A percentile compares a stretch with the other conserved stretches of the same genome.
Conservation (phyloP, 2,113 vertebrate species). For the Rhagologus leucostigma region DNA sequence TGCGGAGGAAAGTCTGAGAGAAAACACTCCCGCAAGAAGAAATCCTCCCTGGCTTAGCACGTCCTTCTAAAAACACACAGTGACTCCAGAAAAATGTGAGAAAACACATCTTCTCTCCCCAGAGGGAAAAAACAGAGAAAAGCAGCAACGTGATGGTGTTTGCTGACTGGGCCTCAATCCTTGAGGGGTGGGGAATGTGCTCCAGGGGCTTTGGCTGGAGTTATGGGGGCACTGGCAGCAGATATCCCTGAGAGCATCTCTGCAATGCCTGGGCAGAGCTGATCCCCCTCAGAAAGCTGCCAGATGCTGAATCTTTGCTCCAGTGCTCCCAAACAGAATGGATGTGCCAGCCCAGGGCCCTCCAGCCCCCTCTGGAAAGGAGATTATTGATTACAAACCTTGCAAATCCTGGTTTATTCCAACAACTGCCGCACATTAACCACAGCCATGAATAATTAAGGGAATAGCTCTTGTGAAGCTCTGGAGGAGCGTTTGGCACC, state of each 20-base stretch:
- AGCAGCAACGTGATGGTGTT: not conserved
- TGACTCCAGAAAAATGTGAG: conserved; percentile 20
- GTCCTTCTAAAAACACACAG: not conserved
- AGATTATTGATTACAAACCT: not conserved
- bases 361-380: not conserved
- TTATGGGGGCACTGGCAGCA: rapidly evolving
- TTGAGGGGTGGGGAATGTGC: not conserved
- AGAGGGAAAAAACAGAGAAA: not conserved
- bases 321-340: not conserved
- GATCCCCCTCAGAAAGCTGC: not conserved
- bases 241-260: not conserved
- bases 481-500: not conserved
- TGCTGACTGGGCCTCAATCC: not conserved
- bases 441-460: not conserved
- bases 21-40: rapidly evolving
- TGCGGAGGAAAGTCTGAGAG: not conserved
- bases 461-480: not conserved
- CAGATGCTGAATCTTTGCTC: not conserved
- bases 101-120: not conserved
- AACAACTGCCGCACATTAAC: not conserved
- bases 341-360: not conserved
- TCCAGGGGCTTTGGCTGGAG: not conserved
- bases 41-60: not conserved
- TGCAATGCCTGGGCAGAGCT: not conserved
- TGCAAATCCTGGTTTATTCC: not conserved